Conservation (phyloP, 1,140 invertebrate species). For the Aphis craccivora region DNA sequence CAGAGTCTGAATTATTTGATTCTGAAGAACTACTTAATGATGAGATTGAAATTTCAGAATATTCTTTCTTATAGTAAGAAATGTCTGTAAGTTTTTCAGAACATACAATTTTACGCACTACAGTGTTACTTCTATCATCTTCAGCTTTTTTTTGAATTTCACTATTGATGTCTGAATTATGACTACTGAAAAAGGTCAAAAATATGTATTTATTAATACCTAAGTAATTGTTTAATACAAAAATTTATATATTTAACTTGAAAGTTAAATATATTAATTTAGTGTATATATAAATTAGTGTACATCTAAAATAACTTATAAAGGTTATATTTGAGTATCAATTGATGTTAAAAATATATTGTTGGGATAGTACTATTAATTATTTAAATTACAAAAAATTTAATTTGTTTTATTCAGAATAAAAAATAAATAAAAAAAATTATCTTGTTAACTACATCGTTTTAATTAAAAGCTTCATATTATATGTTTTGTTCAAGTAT, state of each 20-base stretch:
- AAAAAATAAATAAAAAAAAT: too few species aligned
- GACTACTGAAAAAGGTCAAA: slow-evolving; percentile 22
- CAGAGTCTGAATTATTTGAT: slow-evolving; percentile 63
- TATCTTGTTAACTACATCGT: too few species aligned
- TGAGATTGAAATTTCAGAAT: not conserved
- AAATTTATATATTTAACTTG: not conserved
- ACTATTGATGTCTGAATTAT: not conserved
- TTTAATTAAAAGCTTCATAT: too few species aligned
- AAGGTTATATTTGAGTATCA: too few species aligned
- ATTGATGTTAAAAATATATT: too few species aligned
- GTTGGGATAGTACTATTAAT: not conserved
- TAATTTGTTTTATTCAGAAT: not conserved
- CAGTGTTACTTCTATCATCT: not conserved
- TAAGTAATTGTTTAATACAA: not conserved
- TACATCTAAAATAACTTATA: not conserved
- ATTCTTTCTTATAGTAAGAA: slow-evolving; percentile 61
- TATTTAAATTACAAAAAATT: not conserved
- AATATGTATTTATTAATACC: not conserved
- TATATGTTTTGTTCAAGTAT: not conserved
- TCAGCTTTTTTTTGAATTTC: slow-evolving; percentile 20
- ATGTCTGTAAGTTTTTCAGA: not conserved
- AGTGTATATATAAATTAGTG: not conserved
- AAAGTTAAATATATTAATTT: not conserved
- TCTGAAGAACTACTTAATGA: slow-evolving; percentile 63
- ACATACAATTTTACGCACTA: not conserved